phyloP scores from a whole-genome alignment of 2,113 vertebrate genomes.

The Dipodomys ordii region DNA sequence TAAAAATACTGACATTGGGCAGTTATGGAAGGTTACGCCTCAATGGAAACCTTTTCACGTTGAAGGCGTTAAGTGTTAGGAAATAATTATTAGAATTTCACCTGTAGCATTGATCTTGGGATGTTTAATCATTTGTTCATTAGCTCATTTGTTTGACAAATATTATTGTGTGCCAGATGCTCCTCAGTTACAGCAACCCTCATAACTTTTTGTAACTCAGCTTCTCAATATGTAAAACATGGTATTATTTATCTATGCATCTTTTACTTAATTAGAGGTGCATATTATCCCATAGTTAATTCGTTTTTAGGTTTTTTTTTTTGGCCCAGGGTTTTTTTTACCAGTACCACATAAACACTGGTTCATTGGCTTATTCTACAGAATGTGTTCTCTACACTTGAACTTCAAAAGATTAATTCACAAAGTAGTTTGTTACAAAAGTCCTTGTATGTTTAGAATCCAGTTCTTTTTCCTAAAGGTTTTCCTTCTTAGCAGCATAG shows the following conservation, averaged over 20 bases:
- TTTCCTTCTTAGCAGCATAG: constrained; percentile 27
- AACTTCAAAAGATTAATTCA: neutral
- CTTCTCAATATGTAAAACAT: neutral
- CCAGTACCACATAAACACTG: neutral
- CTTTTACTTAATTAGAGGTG: constrained; percentile 15
- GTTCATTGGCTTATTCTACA: neutral
- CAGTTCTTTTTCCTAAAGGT: neutral
- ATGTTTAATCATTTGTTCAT: neutral
- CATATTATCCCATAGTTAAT: neutral
- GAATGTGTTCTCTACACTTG: neutral
- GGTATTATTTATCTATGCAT: neutral
- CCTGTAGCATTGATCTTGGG: neutral
- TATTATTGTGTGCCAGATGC: neutral
- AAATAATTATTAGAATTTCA: neutral
- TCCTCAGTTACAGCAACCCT: neutral
- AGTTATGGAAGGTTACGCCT: neutral
- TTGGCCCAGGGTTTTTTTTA: neutral
- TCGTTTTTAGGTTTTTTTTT: constrained; percentile 14
- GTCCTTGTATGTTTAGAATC: neutral
- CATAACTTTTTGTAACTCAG: neutral
- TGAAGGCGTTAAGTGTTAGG: neutral
- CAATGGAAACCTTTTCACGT: neutral
- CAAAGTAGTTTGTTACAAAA: neutral
- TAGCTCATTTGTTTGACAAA: neutral
- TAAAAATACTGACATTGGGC: neutral